Base-by-base conservation (phyloP, 64 coral and sea anemone species). In the Montipora efflorescens region DNA sequence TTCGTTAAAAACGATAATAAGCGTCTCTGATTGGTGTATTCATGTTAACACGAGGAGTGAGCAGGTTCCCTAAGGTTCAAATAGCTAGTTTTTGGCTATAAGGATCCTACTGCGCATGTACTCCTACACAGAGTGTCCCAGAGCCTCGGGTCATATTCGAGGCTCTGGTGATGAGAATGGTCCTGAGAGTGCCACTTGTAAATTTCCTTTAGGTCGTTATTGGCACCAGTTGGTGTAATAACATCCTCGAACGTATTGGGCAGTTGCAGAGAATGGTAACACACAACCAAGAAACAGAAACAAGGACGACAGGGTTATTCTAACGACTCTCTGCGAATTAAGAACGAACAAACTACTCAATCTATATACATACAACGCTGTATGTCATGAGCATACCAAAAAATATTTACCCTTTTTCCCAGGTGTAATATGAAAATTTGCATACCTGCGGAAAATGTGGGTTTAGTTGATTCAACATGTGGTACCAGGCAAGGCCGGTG, bases 191-290 rank as follows among this genome's bases (percentile, higher is more conserved):
- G 16, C 91, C 83, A 36, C 36, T 36, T 36, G 36, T 36, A 36
- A 36, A 36, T 36, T 36, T 58, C 73, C 82, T 72, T 79, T 87
- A 9, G 83, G 91, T 66, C 91, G 75, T 16, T 93, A 93, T 45
- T 93, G 91, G 25, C 83, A 86, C 91, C 91, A 93, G 82, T 93
- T 93, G 71, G 91, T 93, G 75, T 93, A 93, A 48, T 81, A 93
- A 88, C 92, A 94, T 74, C 87, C 85, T 44, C 92, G 83, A 8
- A 94, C 77, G 47, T 94, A 94, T 14, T 93, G 81, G 53, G 81
- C 68, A 64, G 59, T 72, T 15, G 36, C 5, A 36, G 36, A 36
- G 57, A 87, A 52, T 23, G 16, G 59, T 4, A 83, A 53, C 53
- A 78, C 91, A 16, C 19, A 93, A 19, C 81, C 80, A 46, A 93